Conservation (phyloP, 1,140 invertebrate species). For the Drosophila nasuta region DNA sequence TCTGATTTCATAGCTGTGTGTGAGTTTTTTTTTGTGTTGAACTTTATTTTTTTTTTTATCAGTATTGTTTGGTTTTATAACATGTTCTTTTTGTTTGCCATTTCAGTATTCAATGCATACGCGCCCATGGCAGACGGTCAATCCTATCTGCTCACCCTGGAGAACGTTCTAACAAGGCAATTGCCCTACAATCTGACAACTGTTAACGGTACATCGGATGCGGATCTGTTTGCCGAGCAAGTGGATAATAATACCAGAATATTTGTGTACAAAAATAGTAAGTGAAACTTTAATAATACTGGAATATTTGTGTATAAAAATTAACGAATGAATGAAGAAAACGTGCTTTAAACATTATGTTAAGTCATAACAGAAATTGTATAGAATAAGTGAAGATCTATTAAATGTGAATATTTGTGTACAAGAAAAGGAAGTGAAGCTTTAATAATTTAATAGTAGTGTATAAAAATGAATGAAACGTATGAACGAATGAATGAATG, state of each 20-base stretch:
- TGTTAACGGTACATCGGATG: constrained; percentile 49
- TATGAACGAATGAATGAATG: too few relatives aligned
- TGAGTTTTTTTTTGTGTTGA: constrained; percentile 1
- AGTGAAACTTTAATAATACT: constrained; percentile 33
- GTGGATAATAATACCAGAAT: constrained; percentile 64
- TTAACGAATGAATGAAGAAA: too few relatives aligned
- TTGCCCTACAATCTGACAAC: constrained; percentile 59
- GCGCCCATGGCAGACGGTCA: constrained; percentile 58
- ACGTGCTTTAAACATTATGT: too few relatives aligned
- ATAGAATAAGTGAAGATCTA: too few relatives aligned
- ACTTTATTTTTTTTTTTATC: constrained; percentile 10
- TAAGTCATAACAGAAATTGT: too few relatives aligned
- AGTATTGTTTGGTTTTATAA: constrained; percentile 28
- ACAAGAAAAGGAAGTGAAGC: too few relatives aligned
- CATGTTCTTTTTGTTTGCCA: constrained; percentile 23
- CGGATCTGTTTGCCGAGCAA: constrained; percentile 42
- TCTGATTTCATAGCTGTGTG: constrained; percentile 37
- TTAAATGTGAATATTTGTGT: too few relatives aligned
- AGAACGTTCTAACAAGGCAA: constrained; percentile 66
- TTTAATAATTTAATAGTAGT: too few relatives aligned
- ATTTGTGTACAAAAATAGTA: constrained; percentile 71
- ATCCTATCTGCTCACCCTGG: constrained; percentile 72
- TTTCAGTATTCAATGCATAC: constrained; percentile 76
- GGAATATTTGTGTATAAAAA: too few relatives aligned
- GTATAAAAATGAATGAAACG: too few relatives aligned